phyloP scores from a whole-genome alignment of 2,113 vertebrate species.

The Sula dactylatra region DNA sequence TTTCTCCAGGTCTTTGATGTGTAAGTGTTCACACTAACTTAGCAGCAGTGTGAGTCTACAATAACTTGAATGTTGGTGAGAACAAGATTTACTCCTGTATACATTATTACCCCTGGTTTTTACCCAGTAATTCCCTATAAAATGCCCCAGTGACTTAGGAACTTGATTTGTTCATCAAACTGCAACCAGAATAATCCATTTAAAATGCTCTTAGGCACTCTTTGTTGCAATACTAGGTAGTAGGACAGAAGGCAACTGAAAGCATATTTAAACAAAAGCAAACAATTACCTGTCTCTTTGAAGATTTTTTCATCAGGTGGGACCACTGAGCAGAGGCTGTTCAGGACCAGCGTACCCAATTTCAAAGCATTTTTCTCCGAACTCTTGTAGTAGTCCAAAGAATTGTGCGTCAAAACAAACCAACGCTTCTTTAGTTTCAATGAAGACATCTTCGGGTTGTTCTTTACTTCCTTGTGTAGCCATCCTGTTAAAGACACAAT shows the following conservation, averaged over 20 bases:
- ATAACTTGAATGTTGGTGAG: background rate
- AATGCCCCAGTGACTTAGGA: background rate
- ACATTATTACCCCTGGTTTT: background rate
- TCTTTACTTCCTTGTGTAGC: constrained; percentile 94
- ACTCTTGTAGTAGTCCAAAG: constrained; percentile 96
- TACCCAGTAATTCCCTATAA: background rate
- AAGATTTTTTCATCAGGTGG: constrained; percentile 91
- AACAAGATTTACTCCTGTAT: background rate
- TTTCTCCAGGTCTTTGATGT: background rate
- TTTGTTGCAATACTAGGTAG: background rate
- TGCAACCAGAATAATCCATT: background rate
- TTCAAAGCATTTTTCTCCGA: constrained; percentile 90
- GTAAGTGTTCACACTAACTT: background rate
- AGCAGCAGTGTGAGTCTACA: background rate
- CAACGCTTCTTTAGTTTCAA: constrained; percentile 95
- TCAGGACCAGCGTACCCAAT: constrained; percentile 91
- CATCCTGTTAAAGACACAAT: constrained; percentile 79
- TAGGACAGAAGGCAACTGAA: background rate
- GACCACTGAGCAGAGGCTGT: constrained; percentile 92
- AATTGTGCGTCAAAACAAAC: constrained; percentile 97
- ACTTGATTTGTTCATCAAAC: background rate
- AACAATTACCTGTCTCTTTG: constrained; percentile 87
- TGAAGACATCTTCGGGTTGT: constrained; percentile 81
- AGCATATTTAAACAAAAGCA: background rate
- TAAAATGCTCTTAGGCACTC: background rate